Evolutionary conservation across 2,113 vertebrate species (phyloP), one percentile per base, ranked within the genome.

Genomic region (Eudyptes chrysolophus): DNA sequence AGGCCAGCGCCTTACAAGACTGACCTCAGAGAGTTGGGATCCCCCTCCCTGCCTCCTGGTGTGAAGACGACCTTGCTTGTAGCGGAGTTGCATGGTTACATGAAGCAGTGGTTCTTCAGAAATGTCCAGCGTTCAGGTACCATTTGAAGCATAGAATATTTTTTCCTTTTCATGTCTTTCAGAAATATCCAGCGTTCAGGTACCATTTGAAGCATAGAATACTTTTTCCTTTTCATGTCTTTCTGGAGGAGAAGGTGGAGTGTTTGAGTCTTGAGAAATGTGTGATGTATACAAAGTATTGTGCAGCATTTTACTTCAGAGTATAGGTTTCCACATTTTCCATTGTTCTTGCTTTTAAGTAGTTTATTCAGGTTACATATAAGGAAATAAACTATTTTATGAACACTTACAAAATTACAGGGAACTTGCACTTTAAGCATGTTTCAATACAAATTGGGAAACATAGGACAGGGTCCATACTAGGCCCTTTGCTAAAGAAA

Each of bases 131-230:
- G 0, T 64, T 25, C 46, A 46, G 71, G 51, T 34, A 52, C 32
- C 11, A 2, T 30, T 32, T n/a, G 54, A 70, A 68, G 44, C 21
- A 21, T 1, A 16, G 44, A 44, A 64, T 11, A 26, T 2, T 17
- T 52, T 32, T 58, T 44, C 3, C 16, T 44, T 64, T 54, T 26
- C 10, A 0, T 14, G 3, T 34, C 49, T 60, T 46, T 49, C 32
- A n/a, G 44, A 69, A 48, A 16, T 0, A 0, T 13, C 6, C 32
- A 17, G 8, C 2, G 0, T 64, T 25, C 46, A 46, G 71, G 51
- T 34, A 52, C 32, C 11, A 2, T 30, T 32, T n/a, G 54, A 70
- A 68, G 44, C 21, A 21, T 1, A 16, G 44, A 44, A 64, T 11
- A 26, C 3, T 17, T 52, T 32, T 58, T 44, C 3, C 16, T 44